Evolutionary conservation across 2,888 invertebrate genomes (phyloP).

Genomic region (Perizoma affinitatum): DNA sequence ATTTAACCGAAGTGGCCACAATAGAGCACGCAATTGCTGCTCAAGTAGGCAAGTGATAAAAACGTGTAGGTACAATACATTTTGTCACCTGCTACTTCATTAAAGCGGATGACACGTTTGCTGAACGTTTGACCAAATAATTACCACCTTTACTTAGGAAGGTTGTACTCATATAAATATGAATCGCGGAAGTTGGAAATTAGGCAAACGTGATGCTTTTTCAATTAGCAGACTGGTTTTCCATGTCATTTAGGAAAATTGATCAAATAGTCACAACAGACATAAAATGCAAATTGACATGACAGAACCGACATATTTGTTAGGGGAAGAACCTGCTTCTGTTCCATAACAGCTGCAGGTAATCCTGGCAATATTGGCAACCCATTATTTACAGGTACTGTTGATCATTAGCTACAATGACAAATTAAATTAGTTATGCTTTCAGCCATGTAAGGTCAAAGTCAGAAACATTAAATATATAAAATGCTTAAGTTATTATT

Average conservation of each 20-base stretch:
- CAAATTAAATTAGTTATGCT: conserved; percentile 1
- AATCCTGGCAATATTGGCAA: no score
- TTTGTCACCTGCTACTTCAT: conserved; percentile 28
- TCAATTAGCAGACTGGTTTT: conserved; percentile 5
- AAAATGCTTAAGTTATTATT: conserved; percentile 9
- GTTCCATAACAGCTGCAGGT: no score
- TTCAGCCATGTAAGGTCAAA: conserved; percentile 9
- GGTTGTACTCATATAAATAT: not conserved
- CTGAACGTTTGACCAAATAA: conserved; percentile 28
- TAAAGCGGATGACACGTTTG: conserved; percentile 22
- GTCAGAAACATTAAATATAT: conserved; percentile 7
- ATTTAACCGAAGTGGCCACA: conserved; percentile 53
- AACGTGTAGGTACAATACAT: conserved; percentile 15
- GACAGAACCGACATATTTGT: not conserved
- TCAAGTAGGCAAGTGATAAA: conserved; percentile 3
- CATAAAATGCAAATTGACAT: not conserved
- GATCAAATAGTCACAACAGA: conserved; percentile 3
- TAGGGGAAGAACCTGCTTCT: not conserved
- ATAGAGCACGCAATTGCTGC: conserved; percentile 27
- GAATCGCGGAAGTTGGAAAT: conserved; percentile 14
- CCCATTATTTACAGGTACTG: no score
- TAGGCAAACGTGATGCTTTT: conserved; percentile 2
- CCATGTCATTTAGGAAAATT: conserved; percentile 3
- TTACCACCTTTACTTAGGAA: conserved; percentile 22
- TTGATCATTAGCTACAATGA: not conserved